Evolutionary conservation across 2,888 invertebrate genomes (phyloP).

Genomic region (Aspidiotus destructor): DNA sequence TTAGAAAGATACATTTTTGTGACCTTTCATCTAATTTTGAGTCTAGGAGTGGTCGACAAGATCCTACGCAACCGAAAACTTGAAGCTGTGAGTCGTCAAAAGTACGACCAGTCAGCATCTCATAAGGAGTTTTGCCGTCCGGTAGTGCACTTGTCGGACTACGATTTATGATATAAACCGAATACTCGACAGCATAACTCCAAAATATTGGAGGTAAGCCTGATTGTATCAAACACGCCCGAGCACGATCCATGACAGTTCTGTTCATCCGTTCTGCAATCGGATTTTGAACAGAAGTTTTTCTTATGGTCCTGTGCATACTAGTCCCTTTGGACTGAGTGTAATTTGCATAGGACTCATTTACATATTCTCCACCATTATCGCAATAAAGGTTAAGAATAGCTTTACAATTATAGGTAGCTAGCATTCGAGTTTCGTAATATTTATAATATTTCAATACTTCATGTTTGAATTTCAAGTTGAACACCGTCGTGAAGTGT

Average conservation of each 20-base stretch:
- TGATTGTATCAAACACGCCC: neutral
- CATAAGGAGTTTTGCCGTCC: too few relatives aligned
- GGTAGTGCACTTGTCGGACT: too few relatives aligned
- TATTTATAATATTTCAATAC: slow-evolving; percentile 37
- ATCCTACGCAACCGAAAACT: too few relatives aligned
- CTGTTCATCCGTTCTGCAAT: slow-evolving; percentile 29
- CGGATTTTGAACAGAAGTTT: slow-evolving; percentile 40
- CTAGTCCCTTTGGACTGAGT: slow-evolving; percentile 38
- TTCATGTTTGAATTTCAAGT: slow-evolving; percentile 39
- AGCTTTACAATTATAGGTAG: slow-evolving; percentile 39
- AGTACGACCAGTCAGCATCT: too few relatives aligned
- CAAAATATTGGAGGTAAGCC: too few relatives aligned
- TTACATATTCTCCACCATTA: slow-evolving; percentile 37
- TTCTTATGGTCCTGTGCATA: slow-evolving; percentile 38
- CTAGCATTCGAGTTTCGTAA: slow-evolving; percentile 31
- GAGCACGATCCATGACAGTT: neutral
- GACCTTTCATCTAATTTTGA: too few relatives aligned
- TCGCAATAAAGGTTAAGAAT: slow-evolving; percentile 37
- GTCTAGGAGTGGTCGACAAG: too few relatives aligned
- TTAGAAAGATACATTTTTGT: too few relatives aligned
- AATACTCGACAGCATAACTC: too few relatives aligned
- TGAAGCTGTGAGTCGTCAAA: too few relatives aligned
- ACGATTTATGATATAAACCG: too few relatives aligned
- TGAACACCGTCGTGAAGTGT: slow-evolving; percentile 38
- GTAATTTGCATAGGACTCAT: slow-evolving; percentile 35